Evolutionary conservation across 2,888 invertebrate species (phyloP).

Genomic region (Drosophila algonquin): DNA sequence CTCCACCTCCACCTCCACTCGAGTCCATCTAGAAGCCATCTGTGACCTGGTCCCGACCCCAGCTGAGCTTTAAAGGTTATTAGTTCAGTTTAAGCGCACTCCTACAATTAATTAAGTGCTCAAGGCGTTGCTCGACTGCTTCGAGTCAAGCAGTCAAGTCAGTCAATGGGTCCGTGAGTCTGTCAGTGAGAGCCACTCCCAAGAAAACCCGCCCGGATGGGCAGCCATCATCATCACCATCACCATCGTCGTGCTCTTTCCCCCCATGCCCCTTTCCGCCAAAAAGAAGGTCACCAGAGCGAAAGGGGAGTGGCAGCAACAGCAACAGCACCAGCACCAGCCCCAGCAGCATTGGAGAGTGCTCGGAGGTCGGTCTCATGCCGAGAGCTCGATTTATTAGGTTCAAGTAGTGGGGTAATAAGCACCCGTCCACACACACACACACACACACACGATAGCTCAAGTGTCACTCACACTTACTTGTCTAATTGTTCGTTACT

Average conservation of each 20-base stretch:
- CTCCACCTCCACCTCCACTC: constrained; percentile 12
- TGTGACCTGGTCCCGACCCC: constrained; percentile 2
- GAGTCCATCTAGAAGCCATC: constrained; percentile 13
- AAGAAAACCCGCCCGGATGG: constrained; percentile 4
- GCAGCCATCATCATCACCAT: constrained; percentile 33
- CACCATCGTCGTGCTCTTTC: constrained; percentile 18
- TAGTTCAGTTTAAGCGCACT: constrained; percentile 75
- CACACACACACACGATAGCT: constrained; percentile 24
- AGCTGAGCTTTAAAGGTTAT: constrained; percentile 67
- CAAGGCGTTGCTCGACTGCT: constrained; percentile 53
- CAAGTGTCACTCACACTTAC: constrained; percentile 50
- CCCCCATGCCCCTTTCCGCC: neutral
- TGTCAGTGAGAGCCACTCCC: constrained; percentile 50
- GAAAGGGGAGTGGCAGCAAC: neutral
- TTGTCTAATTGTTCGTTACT: constrained; percentile 57
- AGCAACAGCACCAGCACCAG: neutral
- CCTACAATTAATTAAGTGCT: constrained; percentile 78
- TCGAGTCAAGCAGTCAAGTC: constrained; percentile 46
- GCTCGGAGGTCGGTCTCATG: constrained; percentile 25
- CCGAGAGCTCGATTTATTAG: constrained; percentile 75
- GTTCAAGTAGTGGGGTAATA: constrained; percentile 69
- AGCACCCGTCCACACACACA: constrained; percentile 32
- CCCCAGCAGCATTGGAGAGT: neutral
- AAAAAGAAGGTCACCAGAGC: constrained; percentile 68
- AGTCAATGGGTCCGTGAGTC: constrained; percentile 30